phyloP scores from a whole-genome alignment of 2,888 invertebrate species.

The Acronicta leporina region DNA sequence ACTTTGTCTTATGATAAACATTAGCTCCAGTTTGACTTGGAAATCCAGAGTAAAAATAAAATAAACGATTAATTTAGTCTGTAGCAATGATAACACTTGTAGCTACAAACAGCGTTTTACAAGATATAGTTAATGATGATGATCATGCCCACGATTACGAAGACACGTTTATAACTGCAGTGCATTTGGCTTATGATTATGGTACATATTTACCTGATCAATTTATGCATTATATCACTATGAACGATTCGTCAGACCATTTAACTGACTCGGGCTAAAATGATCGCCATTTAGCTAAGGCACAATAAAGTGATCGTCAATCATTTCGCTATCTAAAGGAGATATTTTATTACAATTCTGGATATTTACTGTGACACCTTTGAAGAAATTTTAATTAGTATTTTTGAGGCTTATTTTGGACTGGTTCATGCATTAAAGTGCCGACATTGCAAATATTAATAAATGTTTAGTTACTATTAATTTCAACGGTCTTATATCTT shows the following conservation, averaged over 20 bases:
- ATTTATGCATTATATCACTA: slow-evolving; percentile 25
- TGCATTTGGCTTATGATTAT: slow-evolving; percentile 17
- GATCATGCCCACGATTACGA: slow-evolving; percentile 13
- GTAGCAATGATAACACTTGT: background rate
- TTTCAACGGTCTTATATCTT: background rate
- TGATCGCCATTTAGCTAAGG: slow-evolving; percentile 21
- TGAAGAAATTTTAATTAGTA: too few relatives aligned
- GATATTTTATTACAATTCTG: slow-evolving; percentile 6
- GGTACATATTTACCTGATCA: slow-evolving; percentile 26
- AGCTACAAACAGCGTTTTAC: background rate
- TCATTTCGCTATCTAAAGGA: slow-evolving; percentile 24
- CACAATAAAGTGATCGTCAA: slow-evolving; percentile 29
- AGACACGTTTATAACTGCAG: slow-evolving; percentile 28
- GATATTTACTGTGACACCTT: too few relatives aligned
- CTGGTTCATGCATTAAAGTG: background rate
- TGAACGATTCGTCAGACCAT: slow-evolving; percentile 29
- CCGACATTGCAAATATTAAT: slow-evolving; percentile 13
- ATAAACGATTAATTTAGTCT: background rate
- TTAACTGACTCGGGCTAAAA: slow-evolving; percentile 23
- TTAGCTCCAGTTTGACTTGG: slow-evolving; percentile 1
- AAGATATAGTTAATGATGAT: slow-evolving; percentile 19
- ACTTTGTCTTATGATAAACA: slow-evolving; percentile 14
- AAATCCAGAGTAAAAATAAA: background rate
- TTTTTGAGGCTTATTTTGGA: slow-evolving; percentile 6
- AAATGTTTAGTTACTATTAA: background rate